A percentile compares a stretch with the other conserved stretches of the same genome.
Evolutionary conservation across 1,140 invertebrate species (phyloP).

Genomic region (Drosophila prosaltans): DNA sequence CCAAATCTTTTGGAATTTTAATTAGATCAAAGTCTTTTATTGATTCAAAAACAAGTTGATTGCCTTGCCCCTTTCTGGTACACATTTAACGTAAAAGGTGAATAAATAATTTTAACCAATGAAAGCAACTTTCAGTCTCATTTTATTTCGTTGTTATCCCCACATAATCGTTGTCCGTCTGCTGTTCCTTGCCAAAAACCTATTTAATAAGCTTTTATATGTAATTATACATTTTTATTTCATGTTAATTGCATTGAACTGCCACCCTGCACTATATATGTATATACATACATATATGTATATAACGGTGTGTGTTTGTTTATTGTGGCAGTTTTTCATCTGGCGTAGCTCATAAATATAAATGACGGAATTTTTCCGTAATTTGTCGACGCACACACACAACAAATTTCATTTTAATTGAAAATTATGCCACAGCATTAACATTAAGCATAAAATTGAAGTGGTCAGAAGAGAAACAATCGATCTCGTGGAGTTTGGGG

Average conservation of each 20-base stretch:
- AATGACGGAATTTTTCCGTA: slow-evolving; percentile 69
- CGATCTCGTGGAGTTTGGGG: not conserved
- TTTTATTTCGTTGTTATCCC: not conserved
- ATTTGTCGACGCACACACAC: slow-evolving; percentile 62
- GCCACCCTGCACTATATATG: slow-evolving; percentile 8
- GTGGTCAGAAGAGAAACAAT: slow-evolving; percentile 28
- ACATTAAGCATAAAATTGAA: slow-evolving; percentile 64
- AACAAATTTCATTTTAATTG: slow-evolving; percentile 81
- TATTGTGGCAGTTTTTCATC: slow-evolving; percentile 58
- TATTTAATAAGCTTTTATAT: slow-evolving; percentile 59
- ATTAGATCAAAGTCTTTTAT: too few relatives aligned
- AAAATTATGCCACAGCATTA: slow-evolving; percentile 79
- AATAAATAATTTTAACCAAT: too few relatives aligned
- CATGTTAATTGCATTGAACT: slow-evolving; percentile 76
- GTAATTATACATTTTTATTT: slow-evolving; percentile 74
- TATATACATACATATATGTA: not conserved
- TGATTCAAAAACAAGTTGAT: too few relatives aligned
- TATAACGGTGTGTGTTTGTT: not conserved
- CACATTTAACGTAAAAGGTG: too few relatives aligned
- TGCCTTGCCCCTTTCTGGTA: too few relatives aligned
- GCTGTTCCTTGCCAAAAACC: slow-evolving; percentile 35
- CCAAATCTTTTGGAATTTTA: too few relatives aligned
- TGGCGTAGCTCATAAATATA: slow-evolving; percentile 72
- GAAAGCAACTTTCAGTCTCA: not conserved
- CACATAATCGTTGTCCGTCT: not conserved